Base-by-base conservation (phyloP, 2,113 vertebrate species). In the Mus pahari region DNA sequence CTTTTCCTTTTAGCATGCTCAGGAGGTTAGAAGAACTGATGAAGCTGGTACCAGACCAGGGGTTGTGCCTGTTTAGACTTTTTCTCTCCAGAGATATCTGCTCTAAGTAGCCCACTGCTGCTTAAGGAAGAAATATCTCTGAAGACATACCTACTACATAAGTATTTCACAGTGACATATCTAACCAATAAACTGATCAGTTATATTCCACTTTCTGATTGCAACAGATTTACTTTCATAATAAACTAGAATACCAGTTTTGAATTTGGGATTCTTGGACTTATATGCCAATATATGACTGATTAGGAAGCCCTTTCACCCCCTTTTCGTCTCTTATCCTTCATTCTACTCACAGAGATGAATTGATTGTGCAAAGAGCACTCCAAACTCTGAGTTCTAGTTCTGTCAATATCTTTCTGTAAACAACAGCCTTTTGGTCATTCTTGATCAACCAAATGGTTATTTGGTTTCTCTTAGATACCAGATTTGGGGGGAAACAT, bases 131-230 rank as follows among this genome's bases (percentile, higher is more conserved):
- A 22, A 74, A 31, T 39, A 50, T 64, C 10, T 22, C 2, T 26
- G 73, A 89, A 86, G 39, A 20, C 19, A 42, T 14, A 26, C 31
- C n/a, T 71, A 5, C 39, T 14, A 1, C 42, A 22, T 81, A 10
- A 45, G n/a, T 95, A 92, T 87, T 92, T 96, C 42, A 90, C 87
- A 71, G n/a, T 94, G 31, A 58, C 50, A 70, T 62, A 58, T 74
- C 45, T 88, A 50, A 60, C 50, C 42, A 86, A 31, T 14, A 55
- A 68, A 74, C 39, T 66, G 45, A 60, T 94, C 58, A 89, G 45
- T 48, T 39, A 58, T 66, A 39, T 48, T 78, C 66, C 42, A 7
- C 45, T 64, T 48, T 86, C 28, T n/a, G 6, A 24, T 86, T 58
- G 9, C 60, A 55, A 73, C 66, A 94, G 19, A 64, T 77, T 58